phyloP scores from a whole-genome alignment of 2,797 vertebrate genomes.

The Labroides dimidiatus region DNA sequence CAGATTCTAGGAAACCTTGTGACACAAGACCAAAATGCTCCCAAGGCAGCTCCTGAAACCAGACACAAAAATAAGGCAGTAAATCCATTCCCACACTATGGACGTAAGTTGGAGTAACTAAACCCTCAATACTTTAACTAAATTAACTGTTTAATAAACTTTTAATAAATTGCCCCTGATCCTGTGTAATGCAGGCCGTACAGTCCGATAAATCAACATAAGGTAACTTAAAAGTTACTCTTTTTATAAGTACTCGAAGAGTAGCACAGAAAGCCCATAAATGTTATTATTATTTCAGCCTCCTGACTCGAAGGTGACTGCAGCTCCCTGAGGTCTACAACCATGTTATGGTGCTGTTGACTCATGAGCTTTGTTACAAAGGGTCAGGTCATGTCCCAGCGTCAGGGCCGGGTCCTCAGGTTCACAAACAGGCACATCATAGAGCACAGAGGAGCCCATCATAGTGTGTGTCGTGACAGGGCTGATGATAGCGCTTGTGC shows the following conservation, averaged over 20 bases:
- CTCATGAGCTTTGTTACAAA: background rate
- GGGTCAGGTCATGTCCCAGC: constrained; percentile 20
- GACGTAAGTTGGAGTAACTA: too few species aligned
- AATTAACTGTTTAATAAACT: too few species aligned
- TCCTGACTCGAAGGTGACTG: background rate
- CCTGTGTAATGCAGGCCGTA: too few species aligned
- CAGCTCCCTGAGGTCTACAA: background rate
- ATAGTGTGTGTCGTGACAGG: background rate
- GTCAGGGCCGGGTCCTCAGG: constrained; percentile 9
- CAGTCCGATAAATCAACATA: too few species aligned
- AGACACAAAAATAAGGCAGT: background rate
- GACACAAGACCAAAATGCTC: constrained; percentile 1
- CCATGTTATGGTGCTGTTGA: background rate
- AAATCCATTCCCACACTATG: background rate
- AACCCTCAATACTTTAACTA: too few species aligned
- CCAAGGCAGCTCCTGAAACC: background rate
- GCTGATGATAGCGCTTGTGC: background rate
- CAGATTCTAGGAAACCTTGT: background rate
- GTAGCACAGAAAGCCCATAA: background rate
- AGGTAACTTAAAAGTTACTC: too few species aligned
- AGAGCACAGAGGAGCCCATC: constrained; percentile 1
- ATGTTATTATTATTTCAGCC: background rate
- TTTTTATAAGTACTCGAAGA: background rate
- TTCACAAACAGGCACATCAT: constrained; percentile 21
- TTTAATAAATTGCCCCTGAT: too few species aligned